A percentile compares a stretch with the other conserved stretches of the same genome.
These are phyloP conservation scores for Cheilosia soror DNA, from an alignment of 2,888 invertebrate genomes.

Conservation along the genomic window DNA sequence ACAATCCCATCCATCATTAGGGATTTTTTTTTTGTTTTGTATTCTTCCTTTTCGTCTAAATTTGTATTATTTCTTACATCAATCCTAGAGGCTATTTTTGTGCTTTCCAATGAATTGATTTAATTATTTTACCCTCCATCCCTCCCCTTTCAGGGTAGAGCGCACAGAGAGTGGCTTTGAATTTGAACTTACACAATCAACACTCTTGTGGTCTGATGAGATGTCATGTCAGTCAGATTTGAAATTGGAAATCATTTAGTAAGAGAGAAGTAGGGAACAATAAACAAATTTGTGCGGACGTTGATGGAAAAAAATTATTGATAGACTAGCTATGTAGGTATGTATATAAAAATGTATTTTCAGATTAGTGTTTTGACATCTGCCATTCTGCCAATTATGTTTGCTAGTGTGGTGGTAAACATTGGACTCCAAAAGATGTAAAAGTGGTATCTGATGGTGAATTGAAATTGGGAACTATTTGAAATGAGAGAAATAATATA, in stretches of 20 bases:
- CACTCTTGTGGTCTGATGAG: conserved; percentile 67
- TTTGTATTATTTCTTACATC: conserved; percentile 30
- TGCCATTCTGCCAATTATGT: conserved; percentile 71
- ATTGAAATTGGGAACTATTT: too few species aligned
- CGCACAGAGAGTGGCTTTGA: conserved; percentile 37
- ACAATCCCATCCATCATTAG: conserved; percentile 65
- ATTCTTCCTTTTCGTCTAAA: not conserved
- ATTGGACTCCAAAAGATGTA: conserved; percentile 10
- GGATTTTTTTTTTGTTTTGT: not conserved
- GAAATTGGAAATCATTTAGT: conserved; percentile 3
- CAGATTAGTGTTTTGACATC: conserved; percentile 72
- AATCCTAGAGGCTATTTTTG: conserved; percentile 60
- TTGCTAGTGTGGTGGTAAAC: conserved; percentile 27
- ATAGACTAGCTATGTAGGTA: conserved; percentile 46
- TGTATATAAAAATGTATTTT: conserved; percentile 47
- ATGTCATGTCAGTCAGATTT: conserved; percentile 68
- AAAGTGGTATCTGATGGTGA: too few species aligned
- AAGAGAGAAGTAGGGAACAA: conserved; percentile 1
- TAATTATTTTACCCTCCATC: conserved; percentile 58
- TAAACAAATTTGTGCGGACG: not conserved
- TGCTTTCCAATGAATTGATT: conserved; percentile 68
- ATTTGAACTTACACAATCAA: conserved; percentile 68
- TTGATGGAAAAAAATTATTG: conserved; percentile 27
- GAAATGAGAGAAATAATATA: too few species aligned
- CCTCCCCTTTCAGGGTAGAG: not conserved